phyloP scores from a whole-genome alignment of 2,888 invertebrate genomes.

The Parnassius glacialis region DNA sequence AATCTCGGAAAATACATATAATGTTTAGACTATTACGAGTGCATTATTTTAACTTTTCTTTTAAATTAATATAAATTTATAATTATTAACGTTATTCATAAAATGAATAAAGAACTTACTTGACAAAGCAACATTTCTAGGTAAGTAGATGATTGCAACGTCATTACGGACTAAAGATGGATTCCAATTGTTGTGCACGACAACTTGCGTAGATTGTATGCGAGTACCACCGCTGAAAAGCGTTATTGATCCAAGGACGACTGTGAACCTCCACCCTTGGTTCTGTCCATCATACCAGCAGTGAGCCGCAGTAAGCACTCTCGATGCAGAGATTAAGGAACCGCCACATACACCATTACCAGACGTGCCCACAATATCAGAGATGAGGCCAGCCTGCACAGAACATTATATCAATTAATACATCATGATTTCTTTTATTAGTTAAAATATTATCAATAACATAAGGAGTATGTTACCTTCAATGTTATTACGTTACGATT shows the following conservation, averaged over 20 bases:
- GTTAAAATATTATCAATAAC: too few relatives aligned
- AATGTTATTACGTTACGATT: too few relatives aligned
- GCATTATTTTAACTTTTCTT: too few relatives aligned
- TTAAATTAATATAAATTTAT: too few relatives aligned
- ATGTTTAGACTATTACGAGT: too few relatives aligned
- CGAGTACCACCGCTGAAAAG: constrained; percentile 56
- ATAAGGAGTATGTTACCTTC: too few relatives aligned
- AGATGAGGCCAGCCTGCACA: constrained; percentile 36
- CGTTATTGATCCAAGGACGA: constrained; percentile 49
- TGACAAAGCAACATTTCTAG: constrained; percentile 8
- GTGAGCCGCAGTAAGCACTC: constrained; percentile 41
- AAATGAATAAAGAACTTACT: constrained; percentile 6
- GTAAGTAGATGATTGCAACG: constrained; percentile 45
- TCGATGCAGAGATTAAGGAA: constrained; percentile 40
- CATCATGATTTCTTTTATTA: too few relatives aligned
- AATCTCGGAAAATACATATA: too few relatives aligned
- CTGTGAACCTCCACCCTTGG: constrained; percentile 46
- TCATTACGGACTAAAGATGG: constrained; percentile 48
- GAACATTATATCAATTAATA: not conserved
- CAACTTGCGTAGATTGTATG: constrained; percentile 37
- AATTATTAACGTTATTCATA: not conserved
- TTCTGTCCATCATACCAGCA: constrained; percentile 50
- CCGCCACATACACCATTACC: constrained; percentile 52
- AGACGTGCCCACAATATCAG: constrained; percentile 30
- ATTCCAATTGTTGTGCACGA: constrained; percentile 46